Conservation (phyloP, 2,113 vertebrate species). For the Nothobranchius furzeri region DNA sequence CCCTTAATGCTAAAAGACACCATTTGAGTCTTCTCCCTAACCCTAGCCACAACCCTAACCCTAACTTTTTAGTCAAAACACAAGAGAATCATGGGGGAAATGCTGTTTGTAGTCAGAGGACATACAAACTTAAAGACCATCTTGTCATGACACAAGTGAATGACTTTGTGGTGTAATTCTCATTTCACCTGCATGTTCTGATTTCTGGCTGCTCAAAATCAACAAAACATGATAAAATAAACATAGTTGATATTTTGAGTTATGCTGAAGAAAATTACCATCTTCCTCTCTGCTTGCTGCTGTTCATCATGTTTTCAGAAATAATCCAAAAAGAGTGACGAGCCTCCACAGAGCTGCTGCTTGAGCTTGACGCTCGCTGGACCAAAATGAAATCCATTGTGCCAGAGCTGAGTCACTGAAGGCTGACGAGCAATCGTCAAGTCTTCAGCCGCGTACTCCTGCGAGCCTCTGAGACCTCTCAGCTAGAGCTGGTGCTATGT, state of each 20-base stretch:
- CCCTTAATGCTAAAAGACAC: background rate
- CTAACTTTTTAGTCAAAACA: conserved; percentile 54
- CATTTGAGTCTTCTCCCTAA: conserved; percentile 26
- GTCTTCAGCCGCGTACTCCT: conserved; percentile 33
- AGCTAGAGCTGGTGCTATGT: conserved; percentile 44
- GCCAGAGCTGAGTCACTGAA: conserved; percentile 45
- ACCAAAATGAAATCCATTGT: conserved; percentile 55
- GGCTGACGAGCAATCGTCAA: conserved; percentile 38
- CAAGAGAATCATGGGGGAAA: conserved; percentile 33
- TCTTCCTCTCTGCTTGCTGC: conserved; percentile 49
- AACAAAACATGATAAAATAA: too few relatives aligned
- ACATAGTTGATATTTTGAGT: too few relatives aligned
- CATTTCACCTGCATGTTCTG: background rate
- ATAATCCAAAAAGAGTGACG: conserved; percentile 53
- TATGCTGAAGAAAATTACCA: conserved; percentile 60
- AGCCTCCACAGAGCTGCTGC: conserved; percentile 30
- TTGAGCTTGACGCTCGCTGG: conserved; percentile 5
- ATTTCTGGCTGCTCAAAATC: too few relatives aligned
- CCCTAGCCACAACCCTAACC: conserved; percentile 17
- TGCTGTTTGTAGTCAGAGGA: conserved; percentile 23
- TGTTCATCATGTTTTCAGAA: conserved; percentile 41
- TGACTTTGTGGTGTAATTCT: conserved; percentile 12
- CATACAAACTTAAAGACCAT: conserved; percentile 26
- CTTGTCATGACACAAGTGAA: conserved; percentile 40
- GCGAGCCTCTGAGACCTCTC: conserved; percentile 6